Evolutionary conservation across 2,797 vertebrate genomes (phyloP).

Genomic region (Alectoris magna): DNA sequence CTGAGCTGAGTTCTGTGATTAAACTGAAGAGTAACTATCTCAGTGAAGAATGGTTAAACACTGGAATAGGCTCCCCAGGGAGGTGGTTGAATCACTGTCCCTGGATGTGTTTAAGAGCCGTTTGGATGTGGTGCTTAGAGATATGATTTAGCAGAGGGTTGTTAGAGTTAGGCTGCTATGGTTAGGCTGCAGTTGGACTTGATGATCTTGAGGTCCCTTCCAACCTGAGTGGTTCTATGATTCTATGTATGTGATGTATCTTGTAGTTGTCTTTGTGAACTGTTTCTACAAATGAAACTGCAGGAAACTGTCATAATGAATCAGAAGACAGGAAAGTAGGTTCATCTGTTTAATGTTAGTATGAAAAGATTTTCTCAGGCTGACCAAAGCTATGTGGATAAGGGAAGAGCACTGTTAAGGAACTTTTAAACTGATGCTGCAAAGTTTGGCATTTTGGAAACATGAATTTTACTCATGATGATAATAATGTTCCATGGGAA

Average conservation of each 20-base stretch:
- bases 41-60: neutral
- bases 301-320: neutral
- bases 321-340: neutral
- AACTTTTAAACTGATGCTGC: neutral
- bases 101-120: too few relatives aligned
- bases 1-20: neutral
- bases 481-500: neutral
- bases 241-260: neutral
- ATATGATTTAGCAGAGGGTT: too few relatives aligned
- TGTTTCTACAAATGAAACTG: neutral
- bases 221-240: too few relatives aligned
- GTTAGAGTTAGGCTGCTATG: too few relatives aligned
- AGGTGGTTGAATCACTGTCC: too few relatives aligned
- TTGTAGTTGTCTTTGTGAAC: neutral
- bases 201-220: too few relatives aligned
- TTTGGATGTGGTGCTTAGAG: too few relatives aligned
- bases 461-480: neutral
- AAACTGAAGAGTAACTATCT: neutral
- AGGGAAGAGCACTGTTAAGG: neutral
- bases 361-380: neutral
- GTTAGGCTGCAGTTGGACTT: too few relatives aligned
- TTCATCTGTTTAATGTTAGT: neutral
- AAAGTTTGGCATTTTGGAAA: neutral
- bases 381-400: neutral
- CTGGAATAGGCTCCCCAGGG: too few relatives aligned